These are phyloP conservation scores for Meteorus sp. DNA, from an alignment of 1,140 invertebrate genomes.

Conservation along the genomic window DNA sequence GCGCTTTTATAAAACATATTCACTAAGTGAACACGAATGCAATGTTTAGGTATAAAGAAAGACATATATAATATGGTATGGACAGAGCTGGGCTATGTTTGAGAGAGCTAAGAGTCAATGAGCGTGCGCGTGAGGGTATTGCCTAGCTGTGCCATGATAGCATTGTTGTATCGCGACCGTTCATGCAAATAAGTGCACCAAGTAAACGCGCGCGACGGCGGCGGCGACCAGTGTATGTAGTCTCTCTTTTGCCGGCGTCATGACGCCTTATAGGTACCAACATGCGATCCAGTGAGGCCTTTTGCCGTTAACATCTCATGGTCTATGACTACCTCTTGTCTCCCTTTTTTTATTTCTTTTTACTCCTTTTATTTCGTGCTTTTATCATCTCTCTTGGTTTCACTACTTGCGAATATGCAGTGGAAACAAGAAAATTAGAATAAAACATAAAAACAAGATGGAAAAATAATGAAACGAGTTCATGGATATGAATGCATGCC, in stretches of 20 bases:
- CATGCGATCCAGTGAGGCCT: conserved; percentile 20
- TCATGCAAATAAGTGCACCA: conserved; percentile 42
- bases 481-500: conserved; percentile 15
- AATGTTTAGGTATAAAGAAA: conserved; percentile 1
- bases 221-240: conserved; percentile 11
- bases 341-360: too few relatives aligned
- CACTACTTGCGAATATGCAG: conserved; percentile 12
- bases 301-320: conserved; percentile 20
- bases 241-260: conserved; percentile 31
- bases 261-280: conserved; percentile 33
- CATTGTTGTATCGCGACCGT: conserved; percentile 37
- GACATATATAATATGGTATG: too few relatives aligned
- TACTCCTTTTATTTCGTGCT: too few relatives aligned
- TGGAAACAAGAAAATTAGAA: too few relatives aligned
- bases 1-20: too few relatives aligned
- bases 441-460: too few relatives aligned
- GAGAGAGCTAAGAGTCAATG: conserved; percentile 11
- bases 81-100: background rate
- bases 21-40: conserved; percentile 10
- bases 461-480: too few relatives aligned
- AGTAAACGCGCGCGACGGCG: too few relatives aligned
- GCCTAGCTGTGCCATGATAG: conserved; percentile 33
- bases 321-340: conserved; percentile 16
- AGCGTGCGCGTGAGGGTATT: too few relatives aligned
- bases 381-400: too few relatives aligned